Conservation (phyloP, 2,113 vertebrate species). For the Syngnathus floridae region DNA sequence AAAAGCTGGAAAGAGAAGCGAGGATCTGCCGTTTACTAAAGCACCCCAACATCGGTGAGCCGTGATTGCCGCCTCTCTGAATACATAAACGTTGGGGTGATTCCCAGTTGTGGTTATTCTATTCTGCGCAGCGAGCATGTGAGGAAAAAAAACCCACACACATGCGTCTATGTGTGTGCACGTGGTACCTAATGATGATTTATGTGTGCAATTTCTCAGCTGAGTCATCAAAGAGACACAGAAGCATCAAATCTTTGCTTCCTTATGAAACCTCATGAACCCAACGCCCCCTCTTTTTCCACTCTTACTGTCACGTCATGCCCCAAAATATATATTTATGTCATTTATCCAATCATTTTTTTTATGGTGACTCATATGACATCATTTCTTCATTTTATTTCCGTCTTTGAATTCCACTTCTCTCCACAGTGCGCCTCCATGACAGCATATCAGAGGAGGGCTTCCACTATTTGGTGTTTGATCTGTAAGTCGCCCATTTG, state of each 20-base stretch:
- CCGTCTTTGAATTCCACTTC: constrained; percentile 1
- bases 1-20: constrained; percentile 75
- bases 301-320: too few species aligned
- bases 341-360: not conserved
- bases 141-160: not conserved
- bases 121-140: constrained; percentile 38
- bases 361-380: not conserved
- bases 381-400: not conserved
- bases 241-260: constrained; percentile 3
- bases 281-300: not conserved
- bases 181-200: constrained; percentile 50
- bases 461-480: constrained; percentile 71
- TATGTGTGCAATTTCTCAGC: constrained; percentile 39
- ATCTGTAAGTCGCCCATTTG: constrained; percentile 57
- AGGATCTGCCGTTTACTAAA: constrained; percentile 75
- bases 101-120: constrained; percentile 34
- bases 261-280: constrained; percentile 23
- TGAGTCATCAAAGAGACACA: constrained; percentile 47
- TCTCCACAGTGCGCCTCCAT: constrained; percentile 59
- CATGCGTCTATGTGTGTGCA: constrained; percentile 2
- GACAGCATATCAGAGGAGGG: constrained; percentile 72
- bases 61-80: constrained; percentile 10
- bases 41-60: constrained; percentile 73
- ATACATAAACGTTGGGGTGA: constrained; percentile 21
- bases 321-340: not conserved